phyloP scores from a whole-genome alignment of 2,888 invertebrate species.

The Heteromurus nitidus region DNA sequence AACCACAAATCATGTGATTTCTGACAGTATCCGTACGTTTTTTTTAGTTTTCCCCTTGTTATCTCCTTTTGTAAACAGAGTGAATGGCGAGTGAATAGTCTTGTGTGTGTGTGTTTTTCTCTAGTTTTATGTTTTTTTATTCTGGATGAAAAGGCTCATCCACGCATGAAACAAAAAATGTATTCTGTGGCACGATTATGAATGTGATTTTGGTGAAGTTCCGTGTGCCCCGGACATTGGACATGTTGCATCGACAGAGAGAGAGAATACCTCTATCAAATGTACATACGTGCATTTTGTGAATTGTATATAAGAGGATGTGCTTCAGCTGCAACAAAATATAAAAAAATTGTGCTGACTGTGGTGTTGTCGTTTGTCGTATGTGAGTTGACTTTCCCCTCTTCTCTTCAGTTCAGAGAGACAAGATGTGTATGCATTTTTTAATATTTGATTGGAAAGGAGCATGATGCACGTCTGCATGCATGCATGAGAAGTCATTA shows the following conservation, averaged over 20 bases:
- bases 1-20: constrained; percentile 57
- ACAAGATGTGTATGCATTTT: constrained; percentile 13
- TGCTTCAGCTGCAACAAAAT: constrained; percentile 4
- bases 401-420: too few relatives aligned
- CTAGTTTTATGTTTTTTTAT: constrained; percentile 25
- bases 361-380: neutral
- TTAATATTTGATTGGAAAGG: constrained; percentile 35
- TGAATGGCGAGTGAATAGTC: constrained; percentile 32
- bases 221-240: constrained; percentile 55
- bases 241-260: constrained; percentile 50
- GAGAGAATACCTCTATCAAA: too few relatives aligned
- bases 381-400: too few relatives aligned
- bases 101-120: constrained; percentile 47
- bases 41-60: constrained; percentile 47
- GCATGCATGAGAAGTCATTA: constrained; percentile 64
- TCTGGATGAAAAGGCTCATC: constrained; percentile 56
- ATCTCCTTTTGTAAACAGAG: constrained; percentile 40
- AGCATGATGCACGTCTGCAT: constrained; percentile 46
- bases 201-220: constrained; percentile 68
- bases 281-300: too few relatives aligned
- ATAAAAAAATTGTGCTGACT: too few relatives aligned
- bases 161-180: constrained; percentile 65
- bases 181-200: constrained; percentile 71
- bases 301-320: constrained; percentile 25
- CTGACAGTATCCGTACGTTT: constrained; percentile 57